Evolutionary conservation across 2,113 vertebrate species (phyloP).

Genomic region (Chauna torquata): DNA sequence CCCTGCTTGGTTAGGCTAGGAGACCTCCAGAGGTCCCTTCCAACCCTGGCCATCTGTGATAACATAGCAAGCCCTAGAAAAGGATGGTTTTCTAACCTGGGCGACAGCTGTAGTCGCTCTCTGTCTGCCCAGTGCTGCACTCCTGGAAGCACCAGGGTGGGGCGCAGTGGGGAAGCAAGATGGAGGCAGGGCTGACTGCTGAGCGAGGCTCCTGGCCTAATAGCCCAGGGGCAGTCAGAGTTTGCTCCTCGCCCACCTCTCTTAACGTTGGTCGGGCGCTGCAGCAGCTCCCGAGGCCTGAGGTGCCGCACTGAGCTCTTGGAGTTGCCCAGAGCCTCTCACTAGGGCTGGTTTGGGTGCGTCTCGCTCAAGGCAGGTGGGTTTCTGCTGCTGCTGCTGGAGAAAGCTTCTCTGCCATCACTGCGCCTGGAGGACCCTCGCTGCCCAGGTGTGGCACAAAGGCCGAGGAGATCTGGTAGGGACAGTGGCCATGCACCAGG

Average conservation of each 20-base stretch:
- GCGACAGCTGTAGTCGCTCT: background rate
- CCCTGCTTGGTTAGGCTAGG: background rate
- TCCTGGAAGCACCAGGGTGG: accelerated
- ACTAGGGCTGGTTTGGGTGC: accelerated
- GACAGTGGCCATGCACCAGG: accelerated
- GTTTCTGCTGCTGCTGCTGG: background rate
- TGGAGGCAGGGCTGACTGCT: too few species aligned
- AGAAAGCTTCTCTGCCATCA: accelerated
- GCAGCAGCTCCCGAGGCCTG: accelerated
- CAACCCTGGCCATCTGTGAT: background rate
- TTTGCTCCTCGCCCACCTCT: accelerated
- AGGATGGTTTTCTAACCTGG: accelerated
- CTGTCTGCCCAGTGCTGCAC: too few species aligned
- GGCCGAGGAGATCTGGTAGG: accelerated
- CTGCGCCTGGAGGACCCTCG: accelerated
- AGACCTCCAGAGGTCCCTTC: background rate
- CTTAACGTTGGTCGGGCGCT: accelerated
- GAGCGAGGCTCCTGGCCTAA: background rate
- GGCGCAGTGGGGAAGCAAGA: accelerated
- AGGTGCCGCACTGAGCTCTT: background rate
- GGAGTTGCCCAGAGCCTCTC: background rate
- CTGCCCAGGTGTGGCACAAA: accelerated
- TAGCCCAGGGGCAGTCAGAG: too few species aligned
- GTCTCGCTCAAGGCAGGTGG: accelerated
- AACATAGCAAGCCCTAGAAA: accelerated